Evolutionary conservation across 2,113 vertebrate genomes (phyloP), one percentile per base, ranked within the genome.

Genomic region (Crotalus horridus): DNA sequence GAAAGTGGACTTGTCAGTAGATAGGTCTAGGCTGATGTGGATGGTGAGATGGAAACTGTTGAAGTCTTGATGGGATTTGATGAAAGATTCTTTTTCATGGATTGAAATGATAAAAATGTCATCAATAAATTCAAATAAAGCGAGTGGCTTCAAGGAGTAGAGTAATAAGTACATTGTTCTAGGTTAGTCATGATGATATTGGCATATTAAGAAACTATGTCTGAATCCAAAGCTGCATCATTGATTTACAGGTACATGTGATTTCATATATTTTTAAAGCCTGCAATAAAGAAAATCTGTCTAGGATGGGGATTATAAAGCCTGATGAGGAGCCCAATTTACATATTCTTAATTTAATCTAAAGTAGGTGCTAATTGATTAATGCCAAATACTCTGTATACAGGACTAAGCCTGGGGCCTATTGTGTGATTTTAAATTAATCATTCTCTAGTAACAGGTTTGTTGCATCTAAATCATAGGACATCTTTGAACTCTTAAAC

Each of bases 331-430:
- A 96, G 29, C 89, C 95, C 96, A 94, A 98, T 98, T 98, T 98
- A 97, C 98, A 98, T 98, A 98, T 98, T 98, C 98, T 97, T 97
- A 98, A 98, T 98, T 98, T 98, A 98, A 97, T 98, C 97, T 98
- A 98, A 98, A 98, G 97, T 98, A 98, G 98, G 97, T 97, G 97
- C 97, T 98, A 98, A 98, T 97, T 98, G 98, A 98, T 98, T 98
- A 97, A 97, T 97, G 97, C 97, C 98, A 97, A 98, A 98, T 97
- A 97, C 11, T 64, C 61, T 3, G 1, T 64, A 64, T 64, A 12
- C 26, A 64, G 61, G 26, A n/a, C 61, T 64, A 64, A 26, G 26
- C 61, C 61, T 12, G 61, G 3, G 26, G 26, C 61, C 61, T 59
- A 29, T 29, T 64, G 61, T 12, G 26, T 64, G 26, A 29, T 29